phyloP scores from a whole-genome alignment of 1,140 invertebrate species.

The Panagrolaimus sp. region DNA sequence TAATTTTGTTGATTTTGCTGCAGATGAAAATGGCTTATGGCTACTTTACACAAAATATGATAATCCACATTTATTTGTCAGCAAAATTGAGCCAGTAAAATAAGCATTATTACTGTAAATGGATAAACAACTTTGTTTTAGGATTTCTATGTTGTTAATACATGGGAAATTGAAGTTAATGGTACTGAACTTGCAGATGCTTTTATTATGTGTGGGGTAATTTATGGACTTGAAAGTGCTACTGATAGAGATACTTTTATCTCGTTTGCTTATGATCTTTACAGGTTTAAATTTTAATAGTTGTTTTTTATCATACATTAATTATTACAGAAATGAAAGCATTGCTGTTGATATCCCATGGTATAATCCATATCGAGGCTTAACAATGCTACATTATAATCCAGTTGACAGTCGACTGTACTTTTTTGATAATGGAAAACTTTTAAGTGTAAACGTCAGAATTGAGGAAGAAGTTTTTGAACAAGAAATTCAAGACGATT shows the following conservation, averaged over 20 bases:
- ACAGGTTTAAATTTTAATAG: constrained; percentile 37
- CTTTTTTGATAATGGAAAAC: constrained; percentile 89
- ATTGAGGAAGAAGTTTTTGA: constrained; percentile 32
- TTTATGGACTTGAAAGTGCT: constrained; percentile 81
- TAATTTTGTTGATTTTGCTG: constrained; percentile 80
- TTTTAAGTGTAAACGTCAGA: constrained; percentile 65
- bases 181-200: constrained; percentile 77
- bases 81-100: constrained; percentile 68
- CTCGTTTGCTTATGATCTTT: constrained; percentile 53
- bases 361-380: constrained; percentile 80
- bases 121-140: constrained; percentile 44
- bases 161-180: constrained; percentile 82
- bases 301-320: neutral
- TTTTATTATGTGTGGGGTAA: constrained; percentile 86
- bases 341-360: constrained; percentile 60
- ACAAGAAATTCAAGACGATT: constrained; percentile 3
- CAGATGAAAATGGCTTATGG: constrained; percentile 80
- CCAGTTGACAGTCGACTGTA: constrained; percentile 76
- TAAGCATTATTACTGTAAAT: neutral
- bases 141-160: constrained; percentile 66
- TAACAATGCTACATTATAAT: constrained; percentile 85
- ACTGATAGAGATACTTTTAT: constrained; percentile 76
- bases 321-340: constrained; percentile 71
- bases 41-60: constrained; percentile 67
- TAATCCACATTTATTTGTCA: constrained; percentile 71